Evolutionary conservation across 2,888 invertebrate species (phyloP), one percentile per base, ranked within the genome.

Genomic region (Blera fallax): DNA sequence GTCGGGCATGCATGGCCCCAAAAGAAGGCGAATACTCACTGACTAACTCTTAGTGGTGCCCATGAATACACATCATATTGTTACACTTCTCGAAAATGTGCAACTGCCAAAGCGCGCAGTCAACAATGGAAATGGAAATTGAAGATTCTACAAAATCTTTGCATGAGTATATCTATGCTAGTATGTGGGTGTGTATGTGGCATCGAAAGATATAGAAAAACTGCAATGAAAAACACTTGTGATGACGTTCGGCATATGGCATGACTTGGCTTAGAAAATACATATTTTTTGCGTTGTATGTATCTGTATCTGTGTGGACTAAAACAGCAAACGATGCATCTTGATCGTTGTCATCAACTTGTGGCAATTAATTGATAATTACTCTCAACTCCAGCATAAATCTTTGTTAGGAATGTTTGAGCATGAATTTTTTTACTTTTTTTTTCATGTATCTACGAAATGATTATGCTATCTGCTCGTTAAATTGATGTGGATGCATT

Each of bases 181-280:
- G 78, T 58, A 21, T 40, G 29, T 65, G 54, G 37, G 37, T 62
- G 40, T 24, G 0, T 52, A 10, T 43, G 24, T 45, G 27, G 37
- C 43, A 54, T 62, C 32, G 27, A 43, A 65, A 58, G 14, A 40
- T 62, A 11, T 11, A 70, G 40, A 48, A 24, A 50, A 50, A 70
- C 5, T 52, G 27, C 56, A 60, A 5, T 52, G 45, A 52, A 11
- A 79, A 40, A 69, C 50, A 73, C 62, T 58, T 50, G 73, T 14
- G 40, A 67, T 80, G 65, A 80, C 80, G 80, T 65, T 80, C 32
- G 45, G 60, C 74, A 60, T 60, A 34, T 80, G 74, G 74, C 40
- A 80, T 52, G 43, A 32, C 34, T 64, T 29, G 48, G 34, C 16
- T 29, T 40, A 40, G 14, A 14, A 14, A 14, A 40, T 40, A 40